Percentiles rank a stretch among this genome's conserved stretches.
Evolutionary conservation across 2,113 vertebrate genomes (phyloP).

Genomic region (Taxidea taxus): DNA sequence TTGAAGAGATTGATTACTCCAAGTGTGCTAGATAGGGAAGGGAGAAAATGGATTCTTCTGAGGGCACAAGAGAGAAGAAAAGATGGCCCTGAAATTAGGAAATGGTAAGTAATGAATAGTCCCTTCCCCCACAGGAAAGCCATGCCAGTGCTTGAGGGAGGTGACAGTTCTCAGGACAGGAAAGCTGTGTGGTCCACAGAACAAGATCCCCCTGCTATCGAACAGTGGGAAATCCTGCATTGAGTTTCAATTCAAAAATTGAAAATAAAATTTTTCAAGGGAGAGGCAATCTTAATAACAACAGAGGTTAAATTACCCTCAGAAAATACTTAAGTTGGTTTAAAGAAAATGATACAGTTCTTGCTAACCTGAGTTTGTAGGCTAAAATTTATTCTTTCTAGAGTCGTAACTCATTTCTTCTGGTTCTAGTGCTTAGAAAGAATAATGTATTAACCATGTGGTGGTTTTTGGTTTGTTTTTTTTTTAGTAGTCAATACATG

Average conservation of each 20-base stretch:
- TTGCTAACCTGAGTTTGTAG: neutral
- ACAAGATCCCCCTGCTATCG: fast-evolving
- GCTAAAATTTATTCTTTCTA: neutral
- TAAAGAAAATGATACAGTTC: neutral
- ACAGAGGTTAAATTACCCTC: neutral
- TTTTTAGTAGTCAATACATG: neutral
- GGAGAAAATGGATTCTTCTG: constrained; percentile 5
- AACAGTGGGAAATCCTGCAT: too few species aligned
- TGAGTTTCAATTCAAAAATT: too few species aligned
- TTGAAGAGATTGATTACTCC: constrained; percentile 30
- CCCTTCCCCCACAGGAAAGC: neutral
- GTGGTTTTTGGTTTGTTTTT: neutral
- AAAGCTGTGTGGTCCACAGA: neutral
- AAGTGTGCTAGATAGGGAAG: neutral
- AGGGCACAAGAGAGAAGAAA: neutral
- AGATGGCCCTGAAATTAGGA: neutral
- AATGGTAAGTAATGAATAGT: neutral
- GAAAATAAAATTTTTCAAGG: neutral
- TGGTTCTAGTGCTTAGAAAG: neutral
- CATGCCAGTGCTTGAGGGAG: neutral
- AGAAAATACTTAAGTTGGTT: neutral
- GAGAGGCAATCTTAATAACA: neutral
- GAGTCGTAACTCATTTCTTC: neutral
- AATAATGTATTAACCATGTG: neutral
- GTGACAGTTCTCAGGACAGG: neutral